Conservation (phyloP, 2,888 invertebrate species). For the Cybosia mesomella region DNA sequence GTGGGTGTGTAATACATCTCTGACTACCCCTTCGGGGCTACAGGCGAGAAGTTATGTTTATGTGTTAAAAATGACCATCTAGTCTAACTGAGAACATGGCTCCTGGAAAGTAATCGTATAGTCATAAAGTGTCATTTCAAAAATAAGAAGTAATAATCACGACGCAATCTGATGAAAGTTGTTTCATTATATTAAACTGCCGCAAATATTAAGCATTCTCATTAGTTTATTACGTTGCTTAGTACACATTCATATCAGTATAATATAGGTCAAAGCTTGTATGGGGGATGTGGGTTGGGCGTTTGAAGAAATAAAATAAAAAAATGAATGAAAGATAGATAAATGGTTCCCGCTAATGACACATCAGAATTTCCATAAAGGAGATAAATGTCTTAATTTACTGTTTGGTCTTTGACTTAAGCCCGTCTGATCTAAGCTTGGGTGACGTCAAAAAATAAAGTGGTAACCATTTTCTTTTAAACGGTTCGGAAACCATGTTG, state of each 20-base stretch:
- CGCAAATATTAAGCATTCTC: neutral
- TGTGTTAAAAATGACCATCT: too few species aligned
- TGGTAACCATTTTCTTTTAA: neutral
- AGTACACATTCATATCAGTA: neutral
- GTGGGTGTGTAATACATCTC: too few species aligned
- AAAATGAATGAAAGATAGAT: neutral
- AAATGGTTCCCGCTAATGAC: neutral
- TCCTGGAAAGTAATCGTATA: too few species aligned
- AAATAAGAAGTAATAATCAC: neutral
- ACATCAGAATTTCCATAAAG: conserved; percentile 4
- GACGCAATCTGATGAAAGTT: neutral
- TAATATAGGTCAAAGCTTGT: neutral
- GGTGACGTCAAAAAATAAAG: neutral
- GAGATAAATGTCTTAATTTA: neutral
- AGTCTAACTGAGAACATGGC: too few species aligned
- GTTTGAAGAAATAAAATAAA: neutral
- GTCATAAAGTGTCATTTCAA: too few species aligned
- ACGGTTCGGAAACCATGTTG: neutral
- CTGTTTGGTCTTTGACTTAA: neutral
- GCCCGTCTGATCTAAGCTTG: neutral
- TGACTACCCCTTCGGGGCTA: too few species aligned
- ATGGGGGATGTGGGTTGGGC: neutral
- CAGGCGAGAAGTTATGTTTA: too few species aligned
- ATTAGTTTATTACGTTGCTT: neutral
- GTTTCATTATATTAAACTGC: neutral